phyloP scores from a whole-genome alignment of 1,140 invertebrate genomes.

The Tenebrio molitor region DNA sequence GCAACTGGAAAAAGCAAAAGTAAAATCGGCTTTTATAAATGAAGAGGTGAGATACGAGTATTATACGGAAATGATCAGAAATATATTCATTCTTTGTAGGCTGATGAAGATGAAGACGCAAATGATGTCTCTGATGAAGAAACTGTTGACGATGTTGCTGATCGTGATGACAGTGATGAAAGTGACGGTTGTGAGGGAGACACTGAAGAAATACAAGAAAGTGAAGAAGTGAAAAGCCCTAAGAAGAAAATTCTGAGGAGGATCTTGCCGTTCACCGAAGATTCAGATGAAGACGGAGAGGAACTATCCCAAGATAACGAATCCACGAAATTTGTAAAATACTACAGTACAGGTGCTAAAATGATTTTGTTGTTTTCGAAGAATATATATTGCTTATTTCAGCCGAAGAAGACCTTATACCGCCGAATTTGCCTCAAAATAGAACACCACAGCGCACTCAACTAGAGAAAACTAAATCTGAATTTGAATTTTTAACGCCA shows the following conservation, averaged over 20 bases:
- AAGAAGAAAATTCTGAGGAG: slow-evolving; percentile 62
- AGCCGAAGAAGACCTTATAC: slow-evolving; percentile 57
- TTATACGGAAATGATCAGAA: too few species aligned
- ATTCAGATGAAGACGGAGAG: slow-evolving; percentile 62
- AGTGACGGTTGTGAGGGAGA: slow-evolving; percentile 61
- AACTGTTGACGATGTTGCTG: slow-evolving; percentile 62
- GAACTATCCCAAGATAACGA: slow-evolving; percentile 37
- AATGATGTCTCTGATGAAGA: slow-evolving; percentile 61
- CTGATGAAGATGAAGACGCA: slow-evolving; percentile 59
- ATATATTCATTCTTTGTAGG: too few species aligned
- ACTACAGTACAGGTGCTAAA: slow-evolving; percentile 39
- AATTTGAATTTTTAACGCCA: slow-evolving; percentile 58
- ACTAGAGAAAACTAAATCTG: slow-evolving; percentile 47
- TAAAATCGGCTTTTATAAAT: slow-evolving; percentile 60
- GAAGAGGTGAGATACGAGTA: slow-evolving; percentile 55
- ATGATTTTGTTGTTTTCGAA: too few species aligned
- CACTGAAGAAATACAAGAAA: slow-evolving; percentile 53
- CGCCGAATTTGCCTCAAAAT: slow-evolving; percentile 55
- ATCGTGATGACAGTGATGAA: slow-evolving; percentile 58
- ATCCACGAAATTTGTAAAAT: slow-evolving; percentile 6
- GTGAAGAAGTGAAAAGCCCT: slow-evolving; percentile 30
- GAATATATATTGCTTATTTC: slow-evolving; percentile 14
- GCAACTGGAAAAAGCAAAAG: slow-evolving; percentile 49
- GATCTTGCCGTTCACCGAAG: slow-evolving; percentile 55
- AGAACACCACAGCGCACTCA: slow-evolving; percentile 50